A percentile compares a stretch with the other conserved stretches of the same genome.
phyloP scores from a whole-genome alignment of 2,888 invertebrate species.

The Apamea epomidion region DNA sequence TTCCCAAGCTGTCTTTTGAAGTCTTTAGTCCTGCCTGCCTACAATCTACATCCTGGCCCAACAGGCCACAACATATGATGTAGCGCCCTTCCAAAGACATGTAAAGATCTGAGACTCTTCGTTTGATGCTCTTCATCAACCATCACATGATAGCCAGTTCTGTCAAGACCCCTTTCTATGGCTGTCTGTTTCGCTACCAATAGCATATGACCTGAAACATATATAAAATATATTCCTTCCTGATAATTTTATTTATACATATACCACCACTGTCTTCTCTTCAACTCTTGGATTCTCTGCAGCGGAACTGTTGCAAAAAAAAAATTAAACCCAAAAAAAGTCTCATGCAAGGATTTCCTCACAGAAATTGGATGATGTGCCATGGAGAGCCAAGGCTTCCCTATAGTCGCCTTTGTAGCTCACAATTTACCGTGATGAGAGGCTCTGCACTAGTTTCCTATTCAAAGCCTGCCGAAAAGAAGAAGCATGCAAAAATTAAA shows the following conservation, averaged over 20 bases:
- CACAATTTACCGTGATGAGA: neutral
- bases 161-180: conserved; percentile 91
- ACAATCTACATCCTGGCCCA: conserved; percentile 77
- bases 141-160: conserved; percentile 78
- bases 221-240: conserved; percentile 7
- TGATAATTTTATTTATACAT: neutral
- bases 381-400: neutral
- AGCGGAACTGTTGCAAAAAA: neutral
- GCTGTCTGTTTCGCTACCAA: conserved; percentile 95
- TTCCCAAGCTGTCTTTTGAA: neutral
- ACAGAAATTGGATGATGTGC: neutral
- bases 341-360: neutral
- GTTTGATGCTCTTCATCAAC: conserved; percentile 77
- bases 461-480: too few species aligned
- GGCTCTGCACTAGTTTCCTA: too few species aligned
- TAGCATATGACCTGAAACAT: conserved; percentile 93
- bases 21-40: neutral
- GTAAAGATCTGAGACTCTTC: conserved; percentile 74
- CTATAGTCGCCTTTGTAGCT: neutral
- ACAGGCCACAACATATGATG: conserved; percentile 82
- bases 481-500: conserved; percentile 23
- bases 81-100: conserved; percentile 80
- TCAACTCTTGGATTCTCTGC: neutral
- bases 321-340: neutral
- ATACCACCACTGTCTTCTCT: neutral